phyloP scores from a whole-genome alignment of 2,797 vertebrate genomes.

The Huso huso region DNA sequence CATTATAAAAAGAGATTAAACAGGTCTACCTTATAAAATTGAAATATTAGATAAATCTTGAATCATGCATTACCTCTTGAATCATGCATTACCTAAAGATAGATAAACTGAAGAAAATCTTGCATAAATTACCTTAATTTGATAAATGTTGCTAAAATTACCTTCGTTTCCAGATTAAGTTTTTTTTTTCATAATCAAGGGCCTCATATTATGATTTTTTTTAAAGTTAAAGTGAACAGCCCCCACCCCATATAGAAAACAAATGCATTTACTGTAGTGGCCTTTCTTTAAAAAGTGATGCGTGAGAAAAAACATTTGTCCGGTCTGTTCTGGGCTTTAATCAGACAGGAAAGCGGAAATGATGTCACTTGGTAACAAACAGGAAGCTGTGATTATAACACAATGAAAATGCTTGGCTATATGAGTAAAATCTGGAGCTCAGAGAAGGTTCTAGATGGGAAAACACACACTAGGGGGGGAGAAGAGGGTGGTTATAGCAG shows the following conservation, averaged over 20 bases:
- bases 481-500: constrained; percentile 22
- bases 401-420: constrained; percentile 58
- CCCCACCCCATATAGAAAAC: not conserved
- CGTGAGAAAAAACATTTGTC: constrained; percentile 72
- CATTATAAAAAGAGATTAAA: too few relatives aligned
- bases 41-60: too few relatives aligned
- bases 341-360: constrained; percentile 80
- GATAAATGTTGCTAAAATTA: too few relatives aligned
- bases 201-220: too few relatives aligned
- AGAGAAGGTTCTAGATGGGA: constrained; percentile 37
- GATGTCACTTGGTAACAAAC: constrained; percentile 78
- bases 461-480: constrained; percentile 15
- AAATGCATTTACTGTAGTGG: constrained; percentile 21
- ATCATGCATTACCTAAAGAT: too few relatives aligned
- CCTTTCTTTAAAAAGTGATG: constrained; percentile 36
- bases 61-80: too few relatives aligned
- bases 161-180: too few relatives aligned
- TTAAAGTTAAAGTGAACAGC: too few relatives aligned
- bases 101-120: too few relatives aligned
- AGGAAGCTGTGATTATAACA: constrained; percentile 84
- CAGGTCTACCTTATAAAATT: too few relatives aligned
- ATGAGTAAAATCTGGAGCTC: constrained; percentile 53
- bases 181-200: too few relatives aligned
- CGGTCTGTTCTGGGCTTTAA: constrained; percentile 58
- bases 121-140: too few relatives aligned